Conservation (phyloP, 1,140 invertebrate species). For the Aricia agestis region DNA sequence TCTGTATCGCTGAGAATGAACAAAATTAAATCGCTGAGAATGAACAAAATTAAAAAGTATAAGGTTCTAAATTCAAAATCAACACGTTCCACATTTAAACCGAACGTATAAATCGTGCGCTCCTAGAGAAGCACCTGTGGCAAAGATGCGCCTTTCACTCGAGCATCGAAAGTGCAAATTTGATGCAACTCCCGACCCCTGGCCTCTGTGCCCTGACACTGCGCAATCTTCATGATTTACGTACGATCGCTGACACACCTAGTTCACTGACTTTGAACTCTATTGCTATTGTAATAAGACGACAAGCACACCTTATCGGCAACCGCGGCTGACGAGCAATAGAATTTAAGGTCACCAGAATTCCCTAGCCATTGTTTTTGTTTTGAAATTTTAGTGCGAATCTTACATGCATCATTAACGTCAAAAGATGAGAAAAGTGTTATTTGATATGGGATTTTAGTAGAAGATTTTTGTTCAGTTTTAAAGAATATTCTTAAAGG, state of each 20-base stretch:
- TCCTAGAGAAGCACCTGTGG: constrained; percentile 17
- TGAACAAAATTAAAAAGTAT: neutral
- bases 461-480: no score
- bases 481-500: no score
- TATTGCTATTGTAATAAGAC: neutral
- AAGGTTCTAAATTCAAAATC: constrained; percentile 1
- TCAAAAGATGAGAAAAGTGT: neutral
- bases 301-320: neutral
- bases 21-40: neutral
- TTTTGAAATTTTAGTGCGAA: neutral
- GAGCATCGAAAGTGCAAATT: constrained; percentile 25
- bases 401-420: neutral
- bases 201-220: constrained; percentile 7
- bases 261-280: neutral
- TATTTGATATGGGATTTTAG: neutral
- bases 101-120: neutral
- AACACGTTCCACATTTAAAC: neutral
- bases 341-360: constrained; percentile 5
- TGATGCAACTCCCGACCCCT: constrained; percentile 21
- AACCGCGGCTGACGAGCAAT: neutral
- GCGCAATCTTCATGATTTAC: constrained; percentile 10
- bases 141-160: constrained; percentile 22
- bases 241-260: neutral
- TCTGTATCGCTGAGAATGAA: neutral
- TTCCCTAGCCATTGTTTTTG: constrained; percentile 1